Percentiles rank a stretch among this genome's conserved stretches.
phyloP scores from a whole-genome alignment of 2,113 vertebrate species.

The Onychorhynchus coronatus region DNA sequence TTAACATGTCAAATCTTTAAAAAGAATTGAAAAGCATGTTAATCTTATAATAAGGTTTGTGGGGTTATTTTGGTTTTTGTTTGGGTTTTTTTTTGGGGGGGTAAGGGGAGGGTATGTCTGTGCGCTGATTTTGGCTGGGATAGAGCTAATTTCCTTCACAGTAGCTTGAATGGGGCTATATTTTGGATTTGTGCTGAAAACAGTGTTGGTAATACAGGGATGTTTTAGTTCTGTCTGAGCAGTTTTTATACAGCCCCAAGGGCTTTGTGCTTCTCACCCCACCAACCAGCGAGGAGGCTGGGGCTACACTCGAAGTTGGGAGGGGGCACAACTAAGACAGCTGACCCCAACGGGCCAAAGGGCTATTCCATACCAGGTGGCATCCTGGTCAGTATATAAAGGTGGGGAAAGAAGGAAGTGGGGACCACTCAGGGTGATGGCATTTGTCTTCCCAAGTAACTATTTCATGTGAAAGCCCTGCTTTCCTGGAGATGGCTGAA shows the following conservation, averaged over 20 bases:
- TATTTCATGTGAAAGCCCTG: background rate
- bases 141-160: background rate
- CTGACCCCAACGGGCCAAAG: background rate
- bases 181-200: background rate
- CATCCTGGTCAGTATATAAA: background rate
- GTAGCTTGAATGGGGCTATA: background rate
- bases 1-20: background rate
- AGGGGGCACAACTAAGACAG: background rate
- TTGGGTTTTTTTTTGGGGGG: too few relatives aligned
- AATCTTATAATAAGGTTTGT: background rate
- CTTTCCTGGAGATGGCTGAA: background rate
- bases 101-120: accelerated
- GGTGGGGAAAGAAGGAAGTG: background rate
- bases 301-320: background rate
- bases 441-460: background rate
- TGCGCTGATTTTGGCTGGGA: background rate
- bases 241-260: background rate
- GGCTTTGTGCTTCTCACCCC: background rate
- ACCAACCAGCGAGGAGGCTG: background rate
- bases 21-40: background rate
- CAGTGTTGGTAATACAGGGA: background rate
- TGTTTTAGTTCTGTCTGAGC: background rate
- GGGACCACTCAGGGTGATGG: background rate
- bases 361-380: background rate
- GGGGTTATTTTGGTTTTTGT: accelerated